A percentile compares a stretch with the other conserved stretches of the same genome.
Evolutionary conservation across 2,888 invertebrate genomes (phyloP).

Genomic region (Maniola hyperantus): DNA sequence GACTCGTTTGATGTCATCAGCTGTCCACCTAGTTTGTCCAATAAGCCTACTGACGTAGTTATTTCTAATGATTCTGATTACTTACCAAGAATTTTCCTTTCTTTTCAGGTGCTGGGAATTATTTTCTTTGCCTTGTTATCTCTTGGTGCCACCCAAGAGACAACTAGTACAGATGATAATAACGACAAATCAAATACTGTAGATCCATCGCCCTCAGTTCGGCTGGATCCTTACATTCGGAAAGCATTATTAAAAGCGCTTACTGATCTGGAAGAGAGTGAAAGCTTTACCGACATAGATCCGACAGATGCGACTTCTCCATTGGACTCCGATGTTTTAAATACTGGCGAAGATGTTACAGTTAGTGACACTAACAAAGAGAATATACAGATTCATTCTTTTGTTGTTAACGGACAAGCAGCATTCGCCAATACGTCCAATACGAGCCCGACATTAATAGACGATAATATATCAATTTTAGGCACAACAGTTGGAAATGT

Average conservation of each 20-base stretch:
- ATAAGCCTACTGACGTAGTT: background rate
- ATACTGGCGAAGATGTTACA: constrained; percentile 25
- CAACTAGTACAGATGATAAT: constrained; percentile 51
- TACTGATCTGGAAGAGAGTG: constrained; percentile 87
- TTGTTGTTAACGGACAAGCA: constrained; percentile 76
- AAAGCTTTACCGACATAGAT: constrained; percentile 69
- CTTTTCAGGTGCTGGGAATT: constrained; percentile 65
- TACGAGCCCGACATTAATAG: constrained; percentile 60
- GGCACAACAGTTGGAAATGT: constrained; percentile 75
- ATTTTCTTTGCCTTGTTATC: constrained; percentile 55
- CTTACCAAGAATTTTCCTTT: constrained; percentile 35
- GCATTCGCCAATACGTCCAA: constrained; percentile 65
- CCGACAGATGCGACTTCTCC: constrained; percentile 54
- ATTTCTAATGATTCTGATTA: background rate
- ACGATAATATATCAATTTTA: constrained; percentile 70
- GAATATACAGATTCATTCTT: constrained; percentile 81
- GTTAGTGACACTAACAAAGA: constrained; percentile 45
- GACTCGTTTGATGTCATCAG: too few relatives aligned
- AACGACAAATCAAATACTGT: constrained; percentile 72
- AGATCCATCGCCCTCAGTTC: constrained; percentile 79
- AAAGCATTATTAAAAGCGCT: constrained; percentile 89
- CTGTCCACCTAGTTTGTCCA: too few relatives aligned
- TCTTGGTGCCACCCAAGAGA: constrained; percentile 58
- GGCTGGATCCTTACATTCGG: constrained; percentile 88
- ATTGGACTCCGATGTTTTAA: constrained; percentile 55